A percentile compares a stretch with the other conserved stretches of the same genome.
Conservation (phyloP, 2,888 invertebrate genomes). For the Nephrocerus scutellatus region DNA sequence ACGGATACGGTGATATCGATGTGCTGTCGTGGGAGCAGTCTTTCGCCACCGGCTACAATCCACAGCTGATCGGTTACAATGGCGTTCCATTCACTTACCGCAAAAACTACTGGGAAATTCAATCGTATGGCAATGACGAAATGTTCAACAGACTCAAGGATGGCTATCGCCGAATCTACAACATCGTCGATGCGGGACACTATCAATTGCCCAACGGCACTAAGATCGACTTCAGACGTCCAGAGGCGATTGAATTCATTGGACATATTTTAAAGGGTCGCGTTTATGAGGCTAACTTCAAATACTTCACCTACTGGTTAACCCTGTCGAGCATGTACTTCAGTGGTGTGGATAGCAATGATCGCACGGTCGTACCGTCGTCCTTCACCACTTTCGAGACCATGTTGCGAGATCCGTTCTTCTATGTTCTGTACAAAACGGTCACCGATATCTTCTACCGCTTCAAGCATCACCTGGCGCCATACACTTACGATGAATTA, state of each 20-base stretch:
- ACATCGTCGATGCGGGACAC: slow-evolving; percentile 48
- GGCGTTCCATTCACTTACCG: slow-evolving; percentile 57
- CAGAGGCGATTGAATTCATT: slow-evolving; percentile 49
- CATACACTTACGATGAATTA: slow-evolving; percentile 55
- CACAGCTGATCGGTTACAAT: slow-evolving; percentile 55
- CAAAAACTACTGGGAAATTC: slow-evolving; percentile 49
- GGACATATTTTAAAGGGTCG: slow-evolving; percentile 51
- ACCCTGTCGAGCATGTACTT: slow-evolving; percentile 8
- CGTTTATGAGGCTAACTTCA: slow-evolving; percentile 30
- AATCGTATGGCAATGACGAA: slow-evolving; percentile 28
- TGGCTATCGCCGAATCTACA: slow-evolving; percentile 44
- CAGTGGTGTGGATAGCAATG: slow-evolving; percentile 13
- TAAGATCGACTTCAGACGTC: slow-evolving; percentile 16
- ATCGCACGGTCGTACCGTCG: slow-evolving; percentile 49
- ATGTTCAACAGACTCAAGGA: slow-evolving; percentile 5
- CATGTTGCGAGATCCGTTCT: slow-evolving; percentile 61
- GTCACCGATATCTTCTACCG: slow-evolving; percentile 52
- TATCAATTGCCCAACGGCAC: slow-evolving; percentile 24
- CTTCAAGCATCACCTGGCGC: slow-evolving; percentile 53
- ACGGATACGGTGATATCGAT: slow-evolving; percentile 57
- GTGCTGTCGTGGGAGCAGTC: slow-evolving; percentile 49
- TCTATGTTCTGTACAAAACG: slow-evolving; percentile 59
- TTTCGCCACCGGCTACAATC: slow-evolving; percentile 53
- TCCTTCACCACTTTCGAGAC: slow-evolving; percentile 57
- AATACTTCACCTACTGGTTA: slow-evolving; percentile 13